Conservation (phyloP, 1,140 invertebrate species). For the Leptinotarsa lineolata region DNA sequence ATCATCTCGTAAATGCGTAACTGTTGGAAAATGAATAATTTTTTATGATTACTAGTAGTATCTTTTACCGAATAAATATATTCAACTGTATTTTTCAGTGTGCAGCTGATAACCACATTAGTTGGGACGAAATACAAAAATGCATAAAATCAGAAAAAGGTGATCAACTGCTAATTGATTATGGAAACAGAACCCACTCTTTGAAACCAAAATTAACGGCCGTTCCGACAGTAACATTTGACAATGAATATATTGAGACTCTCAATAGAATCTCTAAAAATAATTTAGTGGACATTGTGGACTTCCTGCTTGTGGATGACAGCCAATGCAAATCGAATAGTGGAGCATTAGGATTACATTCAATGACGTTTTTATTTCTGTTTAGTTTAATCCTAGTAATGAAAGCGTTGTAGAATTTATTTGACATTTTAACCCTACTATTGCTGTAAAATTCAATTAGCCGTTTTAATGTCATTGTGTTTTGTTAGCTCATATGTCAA, state of each 20-base stretch:
- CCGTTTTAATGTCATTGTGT: too few relatives aligned
- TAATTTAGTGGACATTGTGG: conserved; percentile 31
- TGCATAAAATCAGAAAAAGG: conserved; percentile 50
- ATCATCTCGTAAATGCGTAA: too few relatives aligned
- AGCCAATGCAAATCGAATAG: not conserved
- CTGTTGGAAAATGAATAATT: too few relatives aligned
- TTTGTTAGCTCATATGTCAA: too few relatives aligned
- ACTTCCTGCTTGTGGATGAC: not conserved
- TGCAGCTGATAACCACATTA: conserved; percentile 27
- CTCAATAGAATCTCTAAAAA: conserved; percentile 33
- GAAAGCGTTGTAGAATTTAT: too few relatives aligned
- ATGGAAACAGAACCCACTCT: conserved; percentile 62
- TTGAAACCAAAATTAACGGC: conserved; percentile 61
- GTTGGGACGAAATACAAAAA: conserved; percentile 30
- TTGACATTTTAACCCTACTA: too few relatives aligned
- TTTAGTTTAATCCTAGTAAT: too few relatives aligned
- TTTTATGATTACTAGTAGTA: too few relatives aligned
- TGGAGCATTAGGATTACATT: not conserved
- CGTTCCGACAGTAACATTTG: conserved; percentile 66
- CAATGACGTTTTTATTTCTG: not conserved
- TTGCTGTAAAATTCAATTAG: too few relatives aligned
- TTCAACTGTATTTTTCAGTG: conserved; percentile 38
- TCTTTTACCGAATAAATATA: too few relatives aligned
- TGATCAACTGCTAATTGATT: conserved; percentile 59
- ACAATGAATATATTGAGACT: conserved; percentile 52